Evolutionary conservation across 1,140 invertebrate species (phyloP).

Genomic region (Physella acuta): DNA sequence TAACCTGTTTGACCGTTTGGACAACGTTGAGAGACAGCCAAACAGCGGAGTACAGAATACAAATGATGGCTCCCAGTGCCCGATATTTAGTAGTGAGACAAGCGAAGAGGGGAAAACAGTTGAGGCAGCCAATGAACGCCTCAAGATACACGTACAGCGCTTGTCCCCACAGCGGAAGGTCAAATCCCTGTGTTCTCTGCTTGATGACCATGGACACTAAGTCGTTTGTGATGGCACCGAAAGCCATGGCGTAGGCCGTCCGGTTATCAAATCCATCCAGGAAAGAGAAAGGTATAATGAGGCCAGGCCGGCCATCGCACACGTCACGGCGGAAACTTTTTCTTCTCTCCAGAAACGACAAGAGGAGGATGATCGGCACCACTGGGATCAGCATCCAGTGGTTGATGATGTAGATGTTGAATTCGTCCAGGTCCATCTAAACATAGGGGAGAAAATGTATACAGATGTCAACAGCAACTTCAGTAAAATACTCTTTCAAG

Average conservation of each 20-base stretch:
- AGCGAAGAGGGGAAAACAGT: conserved; percentile 24
- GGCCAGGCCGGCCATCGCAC: conserved; percentile 8
- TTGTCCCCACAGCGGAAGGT: conserved; percentile 12
- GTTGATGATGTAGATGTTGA: conserved; percentile 13
- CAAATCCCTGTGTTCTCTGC: conserved; percentile 3
- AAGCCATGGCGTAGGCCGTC: conserved; percentile 26
- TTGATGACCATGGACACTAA: conserved; percentile 8
- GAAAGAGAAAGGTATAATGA: conserved; percentile 18
- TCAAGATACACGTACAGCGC: conserved; percentile 21
- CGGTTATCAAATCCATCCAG: conserved; percentile 28
- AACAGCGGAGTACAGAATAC: conserved; percentile 21
- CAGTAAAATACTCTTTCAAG: too few species aligned
- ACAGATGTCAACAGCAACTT: too few species aligned
- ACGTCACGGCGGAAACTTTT: neutral
- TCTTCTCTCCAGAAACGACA: conserved; percentile 12
- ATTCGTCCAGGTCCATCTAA: neutral
- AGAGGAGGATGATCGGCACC: neutral
- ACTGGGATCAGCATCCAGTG: neutral
- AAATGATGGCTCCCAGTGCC: conserved; percentile 18
- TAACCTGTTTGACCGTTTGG: neutral
- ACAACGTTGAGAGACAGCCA: conserved; percentile 1
- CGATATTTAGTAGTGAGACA: conserved; percentile 26
- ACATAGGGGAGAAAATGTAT: too few species aligned
- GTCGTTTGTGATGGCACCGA: conserved; percentile 24
- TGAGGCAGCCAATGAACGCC: conserved; percentile 23